Percentiles rank a stretch among this genome's conserved stretches.
Evolutionary conservation across 2,113 vertebrate species (phyloP).

Genomic region (Aix galericulata): DNA sequence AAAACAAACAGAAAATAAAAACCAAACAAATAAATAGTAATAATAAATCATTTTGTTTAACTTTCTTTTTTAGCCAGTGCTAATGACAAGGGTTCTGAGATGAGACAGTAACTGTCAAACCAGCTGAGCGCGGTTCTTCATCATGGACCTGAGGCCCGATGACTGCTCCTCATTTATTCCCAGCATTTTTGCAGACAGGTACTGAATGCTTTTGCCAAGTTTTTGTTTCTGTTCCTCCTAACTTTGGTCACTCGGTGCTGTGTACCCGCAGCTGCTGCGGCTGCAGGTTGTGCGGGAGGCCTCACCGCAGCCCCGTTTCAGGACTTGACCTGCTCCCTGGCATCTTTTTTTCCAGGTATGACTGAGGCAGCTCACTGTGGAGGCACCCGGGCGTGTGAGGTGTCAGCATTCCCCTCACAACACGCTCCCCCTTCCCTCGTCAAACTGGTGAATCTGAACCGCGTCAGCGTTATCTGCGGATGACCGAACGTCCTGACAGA

Average conservation of each 20-base stretch:
- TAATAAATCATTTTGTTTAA: background rate
- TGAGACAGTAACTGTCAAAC: background rate
- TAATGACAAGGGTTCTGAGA: background rate
- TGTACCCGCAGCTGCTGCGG: rapidly evolving
- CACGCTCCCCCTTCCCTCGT: no score
- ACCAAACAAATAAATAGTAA: no score
- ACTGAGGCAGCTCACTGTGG: rapidly evolving
- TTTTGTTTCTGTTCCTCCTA: background rate
- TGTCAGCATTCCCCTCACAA: background rate
- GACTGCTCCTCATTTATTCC: background rate
- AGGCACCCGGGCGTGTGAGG: background rate
- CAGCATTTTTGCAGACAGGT: background rate
- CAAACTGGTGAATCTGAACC: background rate
- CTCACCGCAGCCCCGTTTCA: rapidly evolving
- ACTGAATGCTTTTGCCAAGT: no score
- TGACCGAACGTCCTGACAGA: background rate
- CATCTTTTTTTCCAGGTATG: no score
- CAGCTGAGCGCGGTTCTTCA: background rate
- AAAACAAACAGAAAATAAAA: background rate
- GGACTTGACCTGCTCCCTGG: no score
- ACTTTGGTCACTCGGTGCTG: no score
- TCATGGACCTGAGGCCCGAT: background rate
- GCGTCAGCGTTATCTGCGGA: background rate
- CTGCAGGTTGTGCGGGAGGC: no score
- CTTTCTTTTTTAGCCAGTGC: background rate